Percentiles rank a stretch among this genome's conserved stretches.
Evolutionary conservation across 1,140 invertebrate species (phyloP).

Genomic region (Apis cerana): DNA sequence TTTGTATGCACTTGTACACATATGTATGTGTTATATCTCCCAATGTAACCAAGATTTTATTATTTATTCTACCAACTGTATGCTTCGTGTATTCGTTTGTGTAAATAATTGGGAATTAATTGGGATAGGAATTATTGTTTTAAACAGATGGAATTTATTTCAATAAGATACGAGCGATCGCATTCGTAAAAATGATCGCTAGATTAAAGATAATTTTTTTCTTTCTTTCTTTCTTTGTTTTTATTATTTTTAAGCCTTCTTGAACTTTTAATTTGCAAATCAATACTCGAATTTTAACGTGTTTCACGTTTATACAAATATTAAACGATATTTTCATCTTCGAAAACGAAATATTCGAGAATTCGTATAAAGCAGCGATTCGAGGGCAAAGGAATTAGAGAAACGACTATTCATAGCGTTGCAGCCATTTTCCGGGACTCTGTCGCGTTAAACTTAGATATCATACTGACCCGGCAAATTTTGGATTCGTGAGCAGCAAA

Average conservation of each 20-base stretch:
- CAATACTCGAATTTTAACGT: too few relatives aligned
- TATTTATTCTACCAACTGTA: background rate
- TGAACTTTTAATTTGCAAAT: too few relatives aligned
- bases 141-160: background rate
- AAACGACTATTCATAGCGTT: constrained; percentile 73
- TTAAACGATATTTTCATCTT: too few relatives aligned
- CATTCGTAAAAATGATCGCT: background rate
- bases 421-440: constrained; percentile 75
- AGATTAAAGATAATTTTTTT: too few relatives aligned
- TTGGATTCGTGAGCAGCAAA: constrained; percentile 40
- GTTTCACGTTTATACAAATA: too few relatives aligned
- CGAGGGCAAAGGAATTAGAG: constrained; percentile 68
- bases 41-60: constrained; percentile 4
- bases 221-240: too few relatives aligned
- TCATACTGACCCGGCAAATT: constrained; percentile 58
- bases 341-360: constrained; percentile 49
- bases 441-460: constrained; percentile 72
- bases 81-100: background rate
- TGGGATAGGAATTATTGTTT: background rate
- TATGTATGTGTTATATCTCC: constrained; percentile 19
- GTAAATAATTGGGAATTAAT: background rate
- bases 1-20: constrained; percentile 4
- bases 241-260: too few relatives aligned
- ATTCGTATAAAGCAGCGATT: constrained; percentile 67
- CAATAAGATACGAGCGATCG: background rate